Evolutionary conservation across 2,113 vertebrate genomes (phyloP).

Genomic region (Melospiza georgiana): DNA sequence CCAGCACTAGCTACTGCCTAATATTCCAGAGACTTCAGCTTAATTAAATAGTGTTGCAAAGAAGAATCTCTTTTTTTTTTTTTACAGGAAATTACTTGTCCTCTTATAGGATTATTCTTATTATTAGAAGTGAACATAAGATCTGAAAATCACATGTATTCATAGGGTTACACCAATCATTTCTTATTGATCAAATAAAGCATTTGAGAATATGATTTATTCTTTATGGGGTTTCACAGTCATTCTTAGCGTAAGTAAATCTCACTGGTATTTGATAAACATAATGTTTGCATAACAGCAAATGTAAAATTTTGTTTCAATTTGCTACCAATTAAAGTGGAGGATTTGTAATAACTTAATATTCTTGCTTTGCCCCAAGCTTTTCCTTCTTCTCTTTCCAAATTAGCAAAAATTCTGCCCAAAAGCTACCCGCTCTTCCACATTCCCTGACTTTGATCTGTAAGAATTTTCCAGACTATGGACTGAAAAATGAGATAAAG

Average conservation of each 20-base stretch:
- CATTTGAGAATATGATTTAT: conserved; percentile 6
- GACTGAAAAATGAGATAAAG: not conserved
- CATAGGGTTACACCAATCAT: not conserved
- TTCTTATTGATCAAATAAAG: conserved; percentile 11
- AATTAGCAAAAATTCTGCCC: not conserved
- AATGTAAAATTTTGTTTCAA: not conserved
- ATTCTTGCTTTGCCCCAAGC: not conserved
- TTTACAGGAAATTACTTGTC: conserved; percentile 2
- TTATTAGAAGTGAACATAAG: not conserved
- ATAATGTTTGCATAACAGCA: not conserved
- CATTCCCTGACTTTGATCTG: not conserved
- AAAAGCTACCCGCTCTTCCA: not conserved
- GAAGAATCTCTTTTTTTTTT: not conserved
- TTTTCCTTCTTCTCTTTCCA: not conserved
- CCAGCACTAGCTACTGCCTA: not conserved
- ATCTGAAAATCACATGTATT: not conserved
- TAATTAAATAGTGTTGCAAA: not conserved
- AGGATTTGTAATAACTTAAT: not conserved
- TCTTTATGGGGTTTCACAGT: not conserved
- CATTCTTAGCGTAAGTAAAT: conserved; percentile 8
- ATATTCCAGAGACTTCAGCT: not conserved
- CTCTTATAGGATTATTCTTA: not conserved
- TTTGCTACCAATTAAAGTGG: not conserved
- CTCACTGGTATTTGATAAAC: not conserved
- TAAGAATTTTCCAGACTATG: not conserved